Conservation (phyloP, 2,888 invertebrate species). For the Leuctra nigra region DNA sequence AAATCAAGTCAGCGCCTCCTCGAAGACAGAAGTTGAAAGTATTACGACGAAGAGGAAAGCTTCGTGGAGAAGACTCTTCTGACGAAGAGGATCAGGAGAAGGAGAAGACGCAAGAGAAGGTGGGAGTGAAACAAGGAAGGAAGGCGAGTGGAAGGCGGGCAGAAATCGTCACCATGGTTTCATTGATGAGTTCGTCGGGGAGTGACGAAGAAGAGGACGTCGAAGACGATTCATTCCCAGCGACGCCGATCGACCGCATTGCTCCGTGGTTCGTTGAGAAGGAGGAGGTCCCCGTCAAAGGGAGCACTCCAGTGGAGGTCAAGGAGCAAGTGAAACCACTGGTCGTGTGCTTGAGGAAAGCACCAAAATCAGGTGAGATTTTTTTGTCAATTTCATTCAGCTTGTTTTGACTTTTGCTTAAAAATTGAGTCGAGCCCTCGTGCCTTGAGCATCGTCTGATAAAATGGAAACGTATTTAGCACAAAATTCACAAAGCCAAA, state of each 20-base stretch:
- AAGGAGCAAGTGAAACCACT: neutral
- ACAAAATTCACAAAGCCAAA: too few species aligned
- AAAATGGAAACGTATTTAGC: too few species aligned
- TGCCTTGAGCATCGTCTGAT: too few species aligned
- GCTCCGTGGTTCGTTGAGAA: neutral
- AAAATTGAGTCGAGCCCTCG: too few species aligned
- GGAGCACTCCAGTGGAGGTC: neutral
- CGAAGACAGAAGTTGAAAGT: conserved; percentile 14
- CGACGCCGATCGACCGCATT: neutral
- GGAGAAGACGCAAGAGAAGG: conserved; percentile 28
- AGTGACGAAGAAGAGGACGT: conserved; percentile 43
- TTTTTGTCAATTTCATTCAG: too few species aligned
- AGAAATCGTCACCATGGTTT: conserved; percentile 59
- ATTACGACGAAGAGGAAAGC: conserved; percentile 5
- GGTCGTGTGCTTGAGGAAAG: conserved; percentile 17
- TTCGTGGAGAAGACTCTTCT: too few species aligned
- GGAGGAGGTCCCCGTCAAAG: too few species aligned
- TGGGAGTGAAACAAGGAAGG: conserved; percentile 21
- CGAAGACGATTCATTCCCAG: neutral
- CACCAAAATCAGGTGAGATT: conserved; percentile 24
- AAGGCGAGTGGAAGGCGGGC: conserved; percentile 33
- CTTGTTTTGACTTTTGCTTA: too few species aligned
- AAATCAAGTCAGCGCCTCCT: conserved; percentile 22
- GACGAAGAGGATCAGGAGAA: neutral
- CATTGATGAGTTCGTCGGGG: conserved; percentile 56